A percentile compares a stretch with the other conserved stretches of the same genome.
Conservation (phyloP, 2,797 vertebrate species). For the Otus scops region DNA sequence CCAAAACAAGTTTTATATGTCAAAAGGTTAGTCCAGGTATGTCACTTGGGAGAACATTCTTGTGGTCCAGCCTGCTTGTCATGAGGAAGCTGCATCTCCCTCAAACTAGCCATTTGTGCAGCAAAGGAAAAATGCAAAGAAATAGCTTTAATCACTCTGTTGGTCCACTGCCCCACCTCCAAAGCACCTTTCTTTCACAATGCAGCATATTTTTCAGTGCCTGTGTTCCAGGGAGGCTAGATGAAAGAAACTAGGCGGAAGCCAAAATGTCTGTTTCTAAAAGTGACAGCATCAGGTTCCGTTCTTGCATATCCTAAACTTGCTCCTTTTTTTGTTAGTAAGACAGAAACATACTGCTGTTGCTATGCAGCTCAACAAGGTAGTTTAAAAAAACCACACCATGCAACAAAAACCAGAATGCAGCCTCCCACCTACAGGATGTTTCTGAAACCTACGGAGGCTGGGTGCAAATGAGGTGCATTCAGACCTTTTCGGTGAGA, state of each 20-base stretch:
- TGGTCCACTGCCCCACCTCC: background rate
- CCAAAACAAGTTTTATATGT: background rate
- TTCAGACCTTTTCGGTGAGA: background rate
- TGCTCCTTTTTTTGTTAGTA: background rate
- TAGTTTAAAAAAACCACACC: background rate
- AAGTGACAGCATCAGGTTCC: background rate
- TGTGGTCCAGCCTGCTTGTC: background rate
- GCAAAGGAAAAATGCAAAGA: background rate
- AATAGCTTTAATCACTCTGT: background rate
- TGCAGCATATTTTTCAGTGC: background rate
- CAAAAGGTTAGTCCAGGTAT: background rate
- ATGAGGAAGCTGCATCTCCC: background rate
- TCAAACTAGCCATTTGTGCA: background rate
- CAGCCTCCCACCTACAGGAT: conserved; percentile 28
- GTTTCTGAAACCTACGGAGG: background rate
- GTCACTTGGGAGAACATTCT: background rate
- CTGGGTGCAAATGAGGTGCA: background rate
- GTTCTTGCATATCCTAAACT: background rate
- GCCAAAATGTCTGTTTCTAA: background rate
- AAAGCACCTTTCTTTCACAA: background rate
- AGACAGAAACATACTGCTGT: background rate
- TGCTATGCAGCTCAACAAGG: conserved; percentile 46
- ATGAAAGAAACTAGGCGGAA: background rate
- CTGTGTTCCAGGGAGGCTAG: background rate
- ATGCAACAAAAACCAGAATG: background rate